These are phyloP conservation scores for Porites evermanni DNA, from an alignment of 92 coral and sea anemone species.

Conservation along the genomic window DNA sequence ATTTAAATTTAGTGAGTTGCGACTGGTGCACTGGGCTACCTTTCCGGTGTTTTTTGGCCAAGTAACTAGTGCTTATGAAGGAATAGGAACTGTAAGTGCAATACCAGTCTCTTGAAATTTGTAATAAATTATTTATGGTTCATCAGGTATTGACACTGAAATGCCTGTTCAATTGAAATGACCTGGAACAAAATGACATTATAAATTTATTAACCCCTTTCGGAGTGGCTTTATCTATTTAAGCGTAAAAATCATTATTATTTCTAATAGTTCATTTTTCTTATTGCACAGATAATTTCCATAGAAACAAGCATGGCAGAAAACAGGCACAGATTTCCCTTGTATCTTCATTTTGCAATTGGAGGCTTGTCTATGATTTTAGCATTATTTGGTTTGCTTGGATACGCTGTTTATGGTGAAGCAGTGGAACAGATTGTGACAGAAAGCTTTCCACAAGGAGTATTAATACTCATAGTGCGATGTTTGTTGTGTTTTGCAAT, in stretches of 20 bases:
- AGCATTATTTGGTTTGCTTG: conserved; percentile 88
- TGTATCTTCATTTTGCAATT: conserved; percentile 88
- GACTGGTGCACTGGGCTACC: conserved; percentile 69
- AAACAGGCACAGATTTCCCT: conserved; percentile 79
- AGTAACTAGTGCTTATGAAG: conserved; percentile 94
- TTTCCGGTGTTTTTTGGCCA: conserved; percentile 98
- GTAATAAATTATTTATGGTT: neutral
- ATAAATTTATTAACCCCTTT: too few species aligned
- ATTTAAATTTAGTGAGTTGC: conserved; percentile 74
- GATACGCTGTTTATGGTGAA: conserved; percentile 83
- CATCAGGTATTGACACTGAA: neutral
- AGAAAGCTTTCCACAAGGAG: conserved; percentile 80
- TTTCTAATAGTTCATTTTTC: neutral
- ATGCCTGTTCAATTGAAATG: neutral
- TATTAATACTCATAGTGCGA: conserved; percentile 71
- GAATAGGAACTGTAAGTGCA: conserved; percentile 90
- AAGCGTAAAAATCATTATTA: neutral
- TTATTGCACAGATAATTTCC: conserved; percentile 76
- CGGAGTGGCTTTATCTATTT: too few species aligned
- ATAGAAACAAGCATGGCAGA: conserved; percentile 97
- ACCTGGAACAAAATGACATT: neutral
- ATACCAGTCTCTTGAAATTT: neutral
- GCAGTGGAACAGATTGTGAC: conserved; percentile 83
- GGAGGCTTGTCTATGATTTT: conserved; percentile 75
- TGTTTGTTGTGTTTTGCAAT: conserved; percentile 80